Evolutionary conservation across 2,113 vertebrate species (phyloP).

Genomic region (Capreolus pygargus): DNA sequence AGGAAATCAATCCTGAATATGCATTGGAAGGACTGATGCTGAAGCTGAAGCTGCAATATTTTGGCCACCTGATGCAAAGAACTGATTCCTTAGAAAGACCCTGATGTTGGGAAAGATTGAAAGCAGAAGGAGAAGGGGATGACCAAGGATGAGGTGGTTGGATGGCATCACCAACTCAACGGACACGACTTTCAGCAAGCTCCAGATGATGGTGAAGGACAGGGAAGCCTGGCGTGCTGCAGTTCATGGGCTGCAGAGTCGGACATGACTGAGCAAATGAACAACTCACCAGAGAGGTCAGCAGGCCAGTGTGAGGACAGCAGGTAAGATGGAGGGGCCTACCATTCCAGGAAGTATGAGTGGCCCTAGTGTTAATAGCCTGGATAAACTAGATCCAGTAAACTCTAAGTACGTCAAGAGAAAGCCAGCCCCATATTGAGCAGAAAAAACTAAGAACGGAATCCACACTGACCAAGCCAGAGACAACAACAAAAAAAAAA

Average conservation of each 20-base stretch:
- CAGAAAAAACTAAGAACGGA: neutral
- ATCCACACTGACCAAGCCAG: neutral
- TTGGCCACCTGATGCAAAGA: neutral
- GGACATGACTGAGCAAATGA: neutral
- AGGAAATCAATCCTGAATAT: neutral
- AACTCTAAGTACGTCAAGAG: neutral
- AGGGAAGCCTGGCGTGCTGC: neutral
- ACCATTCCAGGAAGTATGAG: neutral
- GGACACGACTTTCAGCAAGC: neutral
- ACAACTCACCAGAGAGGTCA: neutral
- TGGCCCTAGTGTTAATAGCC: neutral
- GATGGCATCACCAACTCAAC: neutral
- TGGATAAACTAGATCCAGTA: neutral
- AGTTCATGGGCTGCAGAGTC: neutral
- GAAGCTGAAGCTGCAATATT: neutral
- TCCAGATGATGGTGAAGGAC: neutral
- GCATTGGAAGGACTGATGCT: neutral
- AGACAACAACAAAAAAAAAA: neutral
- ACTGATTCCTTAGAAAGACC: neutral
- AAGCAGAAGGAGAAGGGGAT: neutral
- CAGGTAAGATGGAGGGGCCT: neutral
- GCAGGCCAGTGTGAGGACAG: neutral
- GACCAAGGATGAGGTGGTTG: neutral
- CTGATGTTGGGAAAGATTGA: neutral
- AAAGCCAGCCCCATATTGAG: neutral